Conservation (phyloP, 2,888 invertebrate genomes). For the Tipula helvola region DNA sequence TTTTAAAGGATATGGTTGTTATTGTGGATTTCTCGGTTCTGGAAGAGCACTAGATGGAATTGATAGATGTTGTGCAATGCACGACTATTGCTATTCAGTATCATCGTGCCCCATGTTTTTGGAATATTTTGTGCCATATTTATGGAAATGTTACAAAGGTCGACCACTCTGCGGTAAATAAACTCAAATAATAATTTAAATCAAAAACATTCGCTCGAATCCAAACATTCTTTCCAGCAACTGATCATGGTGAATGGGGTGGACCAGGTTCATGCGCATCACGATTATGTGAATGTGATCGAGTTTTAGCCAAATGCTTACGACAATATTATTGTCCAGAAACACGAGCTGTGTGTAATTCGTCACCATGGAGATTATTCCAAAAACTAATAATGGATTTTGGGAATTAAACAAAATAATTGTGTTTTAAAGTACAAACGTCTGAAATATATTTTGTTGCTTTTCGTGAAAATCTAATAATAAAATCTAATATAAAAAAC, state of each 20-base stretch:
- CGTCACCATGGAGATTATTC: slow-evolving; percentile 58
- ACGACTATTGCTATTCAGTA: slow-evolving; percentile 74
- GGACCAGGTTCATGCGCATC: slow-evolving; percentile 56
- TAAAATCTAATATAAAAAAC: too few relatives aligned
- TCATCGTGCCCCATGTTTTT: slow-evolving; percentile 67
- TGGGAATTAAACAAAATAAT: neutral
- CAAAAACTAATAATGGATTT: slow-evolving; percentile 55
- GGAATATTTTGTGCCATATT: slow-evolving; percentile 76
- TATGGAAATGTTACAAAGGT: slow-evolving; percentile 72
- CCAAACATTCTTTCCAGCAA: slow-evolving; percentile 21
- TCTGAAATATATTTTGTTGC: too few relatives aligned
- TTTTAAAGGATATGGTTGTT: slow-evolving; percentile 83
- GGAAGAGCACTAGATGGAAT: slow-evolving; percentile 70
- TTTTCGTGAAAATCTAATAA: too few relatives aligned
- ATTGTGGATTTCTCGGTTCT: slow-evolving; percentile 75
- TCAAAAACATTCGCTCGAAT: slow-evolving; percentile 23
- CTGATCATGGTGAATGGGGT: slow-evolving; percentile 45
- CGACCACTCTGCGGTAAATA: slow-evolving; percentile 62
- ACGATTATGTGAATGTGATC: slow-evolving; percentile 73
- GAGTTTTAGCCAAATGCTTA: slow-evolving; percentile 67
- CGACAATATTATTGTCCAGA: slow-evolving; percentile 60
- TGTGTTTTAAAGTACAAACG: too few relatives aligned
- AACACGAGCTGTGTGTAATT: slow-evolving; percentile 55
- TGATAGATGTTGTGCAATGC: slow-evolving; percentile 66
- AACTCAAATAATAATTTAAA: slow-evolving; percentile 23